Percentiles rank a stretch among this genome's conserved stretches.
Conservation (phyloP, 2,888 invertebrate species). For the Drosophila ochracea region DNA sequence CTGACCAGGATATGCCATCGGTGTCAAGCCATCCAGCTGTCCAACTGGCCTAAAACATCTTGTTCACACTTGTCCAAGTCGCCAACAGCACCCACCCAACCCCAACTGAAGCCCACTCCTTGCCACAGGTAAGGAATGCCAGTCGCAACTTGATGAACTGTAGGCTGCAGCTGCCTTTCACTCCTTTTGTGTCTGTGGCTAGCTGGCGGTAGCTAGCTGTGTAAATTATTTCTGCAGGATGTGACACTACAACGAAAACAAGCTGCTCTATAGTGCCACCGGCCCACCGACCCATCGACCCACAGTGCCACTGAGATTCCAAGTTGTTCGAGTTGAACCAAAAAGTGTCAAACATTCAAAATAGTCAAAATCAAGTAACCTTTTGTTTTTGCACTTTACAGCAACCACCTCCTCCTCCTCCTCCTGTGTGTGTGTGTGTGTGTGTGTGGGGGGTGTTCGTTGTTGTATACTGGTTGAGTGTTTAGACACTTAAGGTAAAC, state of each 20-base stretch:
- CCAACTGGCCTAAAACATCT: constrained; percentile 83
- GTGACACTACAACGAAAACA: constrained; percentile 79
- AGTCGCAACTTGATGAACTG: constrained; percentile 52
- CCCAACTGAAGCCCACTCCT: background rate
- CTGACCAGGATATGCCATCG: constrained; percentile 70
- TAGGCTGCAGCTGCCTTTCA: constrained; percentile 3
- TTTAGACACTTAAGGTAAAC: constrained; percentile 84
- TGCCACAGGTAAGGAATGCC: constrained; percentile 38
- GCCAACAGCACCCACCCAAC: constrained; percentile 31
- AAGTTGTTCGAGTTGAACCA: constrained; percentile 55
- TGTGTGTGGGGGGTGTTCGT: constrained; percentile 5
- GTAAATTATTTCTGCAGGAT: constrained; percentile 80
- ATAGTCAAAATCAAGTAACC: constrained; percentile 84
- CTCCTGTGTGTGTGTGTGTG: background rate
- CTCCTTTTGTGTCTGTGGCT: constrained; percentile 39
- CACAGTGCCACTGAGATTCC: constrained; percentile 11
- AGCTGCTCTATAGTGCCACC: constrained; percentile 59
- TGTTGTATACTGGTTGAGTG: constrained; percentile 65
- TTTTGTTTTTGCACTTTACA: constrained; percentile 73
- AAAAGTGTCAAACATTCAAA: constrained; percentile 85
- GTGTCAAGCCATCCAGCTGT: constrained; percentile 76
- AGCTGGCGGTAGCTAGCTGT: constrained; percentile 32
- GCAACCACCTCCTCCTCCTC: constrained; percentile 5
- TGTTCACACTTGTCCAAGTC: constrained; percentile 84
- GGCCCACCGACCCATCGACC: background rate